Percentiles rank a stretch among this genome's conserved stretches.
Conservation (phyloP, 1,140 invertebrate species). For the Nymphalis io region DNA sequence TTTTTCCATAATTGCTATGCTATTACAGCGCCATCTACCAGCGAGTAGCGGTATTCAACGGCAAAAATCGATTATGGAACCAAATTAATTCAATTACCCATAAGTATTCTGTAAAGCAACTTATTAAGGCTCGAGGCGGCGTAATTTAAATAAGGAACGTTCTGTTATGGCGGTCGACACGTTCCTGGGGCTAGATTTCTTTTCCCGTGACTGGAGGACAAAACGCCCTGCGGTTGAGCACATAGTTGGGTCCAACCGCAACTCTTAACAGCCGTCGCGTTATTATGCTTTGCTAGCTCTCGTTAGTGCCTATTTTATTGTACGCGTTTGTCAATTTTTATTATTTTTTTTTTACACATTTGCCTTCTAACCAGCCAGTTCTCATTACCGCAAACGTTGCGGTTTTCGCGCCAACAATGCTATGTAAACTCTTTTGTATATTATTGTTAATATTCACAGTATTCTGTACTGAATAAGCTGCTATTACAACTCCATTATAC, state of each 20-base stretch:
- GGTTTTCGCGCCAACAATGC: constrained; percentile 36
- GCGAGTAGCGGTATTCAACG: constrained; percentile 53
- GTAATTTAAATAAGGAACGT: constrained; percentile 49
- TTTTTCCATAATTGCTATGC: background rate
- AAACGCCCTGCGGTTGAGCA: constrained; percentile 43
- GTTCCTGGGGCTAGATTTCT: constrained; percentile 36
- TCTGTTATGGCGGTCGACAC: constrained; percentile 35
- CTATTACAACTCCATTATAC: constrained; percentile 38
- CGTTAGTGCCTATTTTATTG: constrained; percentile 62
- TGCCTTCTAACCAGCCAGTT: constrained; percentile 46
- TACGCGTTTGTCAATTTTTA: constrained; percentile 55
- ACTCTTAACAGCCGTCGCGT: constrained; percentile 37
- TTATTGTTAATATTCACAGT: constrained; percentile 13
- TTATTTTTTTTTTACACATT: constrained; percentile 45
- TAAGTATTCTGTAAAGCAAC: constrained; percentile 41
- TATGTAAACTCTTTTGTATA: constrained; percentile 18
- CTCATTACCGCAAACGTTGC: constrained; percentile 38
- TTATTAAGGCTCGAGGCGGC: constrained; percentile 41
- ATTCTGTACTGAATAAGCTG: constrained; percentile 14
- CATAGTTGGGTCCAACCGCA: constrained; percentile 44
- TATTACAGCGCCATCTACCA: constrained; percentile 61
- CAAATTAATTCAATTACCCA: constrained; percentile 50
- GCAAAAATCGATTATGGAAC: constrained; percentile 52
- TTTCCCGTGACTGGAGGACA: constrained; percentile 42
- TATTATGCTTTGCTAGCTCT: constrained; percentile 51